phyloP scores from a whole-genome alignment of 2,797 vertebrate species.

The Schizopygopsis pylzovi region DNA sequence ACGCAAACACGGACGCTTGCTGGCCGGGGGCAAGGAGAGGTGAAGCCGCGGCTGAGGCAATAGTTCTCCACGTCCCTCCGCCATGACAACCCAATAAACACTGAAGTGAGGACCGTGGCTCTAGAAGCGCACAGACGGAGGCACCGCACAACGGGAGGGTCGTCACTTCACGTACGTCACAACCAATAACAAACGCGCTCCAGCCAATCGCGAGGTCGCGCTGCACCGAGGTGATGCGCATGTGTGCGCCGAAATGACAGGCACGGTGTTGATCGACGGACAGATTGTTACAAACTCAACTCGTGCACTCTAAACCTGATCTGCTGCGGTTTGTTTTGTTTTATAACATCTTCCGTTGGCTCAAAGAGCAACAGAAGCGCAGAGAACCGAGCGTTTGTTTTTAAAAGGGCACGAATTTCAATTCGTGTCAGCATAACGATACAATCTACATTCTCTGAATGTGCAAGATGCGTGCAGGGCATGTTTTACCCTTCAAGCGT shows the following conservation, averaged over 20 bases:
- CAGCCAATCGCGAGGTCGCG: constrained; percentile 57
- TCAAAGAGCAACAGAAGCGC: not conserved
- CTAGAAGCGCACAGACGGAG: constrained; percentile 68
- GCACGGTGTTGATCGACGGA: constrained; percentile 13
- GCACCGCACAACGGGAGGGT: constrained; percentile 53
- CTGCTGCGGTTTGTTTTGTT: not conserved
- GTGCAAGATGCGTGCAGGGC: not conserved
- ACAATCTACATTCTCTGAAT: not conserved
- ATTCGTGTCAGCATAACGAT: not conserved
- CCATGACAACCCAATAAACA: constrained; percentile 89
- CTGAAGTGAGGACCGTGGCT: constrained; percentile 71
- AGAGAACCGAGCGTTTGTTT: not conserved
- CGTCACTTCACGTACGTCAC: constrained; percentile 69
- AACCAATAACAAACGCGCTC: constrained; percentile 76
- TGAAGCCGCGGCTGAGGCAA: constrained; percentile 81
- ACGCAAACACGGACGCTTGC: constrained; percentile 90
- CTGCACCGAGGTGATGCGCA: constrained; percentile 41
- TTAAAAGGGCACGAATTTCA: not conserved
- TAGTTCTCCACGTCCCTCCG: constrained; percentile 93
- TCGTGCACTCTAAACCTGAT: not conserved
- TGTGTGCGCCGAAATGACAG: constrained; percentile 42
- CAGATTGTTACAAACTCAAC: not conserved
- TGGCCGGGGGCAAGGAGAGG: constrained; percentile 79
- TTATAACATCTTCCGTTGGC: not conserved
- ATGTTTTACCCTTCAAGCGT: not conserved